Conservation (phyloP, 2,888 invertebrate species). For the Lepeophtheirus nordmannii region DNA sequence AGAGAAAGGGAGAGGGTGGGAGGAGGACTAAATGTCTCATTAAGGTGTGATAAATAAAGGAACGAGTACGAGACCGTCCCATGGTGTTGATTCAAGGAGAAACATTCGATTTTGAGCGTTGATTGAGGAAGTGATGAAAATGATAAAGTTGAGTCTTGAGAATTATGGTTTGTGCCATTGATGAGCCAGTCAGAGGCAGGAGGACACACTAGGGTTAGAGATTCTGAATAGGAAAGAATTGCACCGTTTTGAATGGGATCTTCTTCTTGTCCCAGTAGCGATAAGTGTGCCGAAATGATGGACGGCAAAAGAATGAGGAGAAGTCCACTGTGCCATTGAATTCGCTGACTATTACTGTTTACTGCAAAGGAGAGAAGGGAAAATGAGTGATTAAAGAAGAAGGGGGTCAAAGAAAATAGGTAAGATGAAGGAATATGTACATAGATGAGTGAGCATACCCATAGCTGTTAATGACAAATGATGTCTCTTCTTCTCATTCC, state of each 20-base stretch:
- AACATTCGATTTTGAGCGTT: neutral
- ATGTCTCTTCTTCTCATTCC: too few species aligned
- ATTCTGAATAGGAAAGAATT: neutral
- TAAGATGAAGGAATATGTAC: too few species aligned
- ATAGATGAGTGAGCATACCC: too few species aligned
- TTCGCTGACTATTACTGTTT: neutral
- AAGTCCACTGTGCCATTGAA: conserved; percentile 1
- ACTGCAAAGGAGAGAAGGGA: too few species aligned
- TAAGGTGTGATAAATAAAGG: neutral
- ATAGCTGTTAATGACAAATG: too few species aligned
- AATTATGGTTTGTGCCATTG: neutral
- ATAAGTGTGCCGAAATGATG: neutral
- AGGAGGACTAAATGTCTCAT: too few species aligned
- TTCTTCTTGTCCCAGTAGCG: neutral
- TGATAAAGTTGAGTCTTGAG: neutral
- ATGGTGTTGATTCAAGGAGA: neutral
- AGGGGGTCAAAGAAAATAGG: too few species aligned
- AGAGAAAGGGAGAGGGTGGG: too few species aligned
- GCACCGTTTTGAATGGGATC: neutral
- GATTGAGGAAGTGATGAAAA: neutral
- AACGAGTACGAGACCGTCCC: neutral
- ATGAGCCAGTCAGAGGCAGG: neutral
- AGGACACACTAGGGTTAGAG: conserved; percentile 1
- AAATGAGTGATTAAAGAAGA: too few species aligned
- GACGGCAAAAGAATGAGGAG: neutral